A percentile compares a stretch with the other conserved stretches of the same genome.
These are phyloP conservation scores for Blastomussa wellsi DNA, from an alignment of 92 coral and sea anemone species.

Conservation along the genomic window DNA sequence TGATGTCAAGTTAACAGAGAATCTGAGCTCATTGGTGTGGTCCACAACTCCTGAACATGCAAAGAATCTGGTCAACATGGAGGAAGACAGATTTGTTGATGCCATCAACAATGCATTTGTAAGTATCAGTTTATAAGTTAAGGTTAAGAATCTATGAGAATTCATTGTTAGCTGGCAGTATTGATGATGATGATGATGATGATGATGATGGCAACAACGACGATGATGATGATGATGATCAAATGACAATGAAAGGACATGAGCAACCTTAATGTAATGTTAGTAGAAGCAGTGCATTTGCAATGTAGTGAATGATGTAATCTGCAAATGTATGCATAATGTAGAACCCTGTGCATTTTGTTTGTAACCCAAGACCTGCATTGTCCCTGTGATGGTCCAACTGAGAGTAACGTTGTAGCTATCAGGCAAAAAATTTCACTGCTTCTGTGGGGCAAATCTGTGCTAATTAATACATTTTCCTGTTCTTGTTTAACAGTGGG, in stretches of 20 bases:
- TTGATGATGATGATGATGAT: neutral
- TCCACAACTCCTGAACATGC: slow-evolving; percentile 93
- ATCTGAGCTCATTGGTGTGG: slow-evolving; percentile 90
- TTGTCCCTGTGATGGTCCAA: too few relatives aligned
- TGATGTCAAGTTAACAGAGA: slow-evolving; percentile 71
- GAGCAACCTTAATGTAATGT: too few relatives aligned
- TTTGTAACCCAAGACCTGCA: too few relatives aligned
- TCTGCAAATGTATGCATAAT: too few relatives aligned
- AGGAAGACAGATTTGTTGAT: slow-evolving; percentile 90
- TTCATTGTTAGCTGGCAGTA: neutral
- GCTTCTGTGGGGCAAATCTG: neutral
- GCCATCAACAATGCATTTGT: slow-evolving; percentile 97
- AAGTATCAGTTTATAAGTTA: slow-evolving; percentile 9
- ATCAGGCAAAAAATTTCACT: too few relatives aligned
- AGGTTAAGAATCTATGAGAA: neutral
- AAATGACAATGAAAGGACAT: too few relatives aligned
- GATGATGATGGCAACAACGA: neutral
- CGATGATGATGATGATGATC: neutral
- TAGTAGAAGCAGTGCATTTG: too few relatives aligned
- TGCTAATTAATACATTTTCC: neutral
- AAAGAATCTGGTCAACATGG: slow-evolving; percentile 77
- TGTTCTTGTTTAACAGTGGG: slow-evolving; percentile 66
- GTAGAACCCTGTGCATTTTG: too few relatives aligned
- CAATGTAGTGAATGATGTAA: too few relatives aligned
- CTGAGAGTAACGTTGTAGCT: too few relatives aligned